A percentile compares a stretch with the other conserved stretches of the same genome.
Conservation (phyloP, 2,888 invertebrate species). For the Spisula subtruncata region DNA sequence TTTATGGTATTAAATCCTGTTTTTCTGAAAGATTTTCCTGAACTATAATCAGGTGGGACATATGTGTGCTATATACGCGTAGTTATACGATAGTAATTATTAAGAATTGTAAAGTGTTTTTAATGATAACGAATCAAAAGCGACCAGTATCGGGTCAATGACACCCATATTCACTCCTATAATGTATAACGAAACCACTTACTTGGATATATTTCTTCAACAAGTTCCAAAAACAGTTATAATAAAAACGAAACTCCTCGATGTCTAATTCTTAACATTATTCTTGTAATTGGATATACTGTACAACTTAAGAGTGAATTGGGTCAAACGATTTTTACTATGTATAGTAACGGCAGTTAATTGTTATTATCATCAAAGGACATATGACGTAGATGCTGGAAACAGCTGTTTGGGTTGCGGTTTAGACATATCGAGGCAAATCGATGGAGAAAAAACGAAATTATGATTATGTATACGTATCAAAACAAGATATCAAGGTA, state of each 20-base stretch:
- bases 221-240: background rate
- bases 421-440: background rate
- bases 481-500: background rate
- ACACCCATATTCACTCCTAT: too few relatives aligned
- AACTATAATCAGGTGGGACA: too few relatives aligned
- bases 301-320: background rate
- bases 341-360: slow-evolving; percentile 2
- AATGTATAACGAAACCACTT: background rate
- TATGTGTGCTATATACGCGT: too few relatives aligned
- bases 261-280: background rate
- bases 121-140: too few relatives aligned
- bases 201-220: background rate
- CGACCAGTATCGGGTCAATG: too few relatives aligned
- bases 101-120: too few relatives aligned
- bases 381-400: background rate
- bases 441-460: background rate
- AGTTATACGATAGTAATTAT: too few relatives aligned
- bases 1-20: too few relatives aligned
- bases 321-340: slow-evolving; percentile 20
- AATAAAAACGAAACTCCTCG: background rate
- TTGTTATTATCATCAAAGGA: background rate
- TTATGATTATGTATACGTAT: background rate
- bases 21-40: too few relatives aligned
- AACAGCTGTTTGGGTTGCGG: background rate
- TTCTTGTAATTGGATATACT: background rate